Evolutionary conservation across 1,140 invertebrate species (phyloP).

Genomic region (Laupala kohalensis): DNA sequence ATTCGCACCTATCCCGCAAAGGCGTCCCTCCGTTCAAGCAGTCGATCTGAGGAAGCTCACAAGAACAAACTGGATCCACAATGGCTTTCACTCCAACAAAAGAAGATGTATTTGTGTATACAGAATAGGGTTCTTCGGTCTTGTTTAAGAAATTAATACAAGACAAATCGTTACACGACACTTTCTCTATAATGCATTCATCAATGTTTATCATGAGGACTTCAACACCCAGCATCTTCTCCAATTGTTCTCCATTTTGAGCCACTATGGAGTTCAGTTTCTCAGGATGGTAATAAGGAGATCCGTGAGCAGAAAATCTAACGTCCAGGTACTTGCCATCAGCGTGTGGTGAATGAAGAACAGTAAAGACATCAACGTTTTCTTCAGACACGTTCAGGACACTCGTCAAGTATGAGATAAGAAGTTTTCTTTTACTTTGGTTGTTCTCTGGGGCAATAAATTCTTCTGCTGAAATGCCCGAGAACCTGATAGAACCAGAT

Average conservation of each 20-base stretch:
- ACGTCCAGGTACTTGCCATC: constrained; percentile 57
- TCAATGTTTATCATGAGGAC: constrained; percentile 78
- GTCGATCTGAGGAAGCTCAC: constrained; percentile 34
- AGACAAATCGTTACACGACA: constrained; percentile 47
- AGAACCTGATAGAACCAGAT: constrained; percentile 77
- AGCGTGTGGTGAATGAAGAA: constrained; percentile 50
- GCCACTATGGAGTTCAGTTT: constrained; percentile 68
- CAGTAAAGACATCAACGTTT: constrained; percentile 88
- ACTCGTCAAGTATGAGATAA: constrained; percentile 50
- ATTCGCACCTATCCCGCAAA: constrained; percentile 43
- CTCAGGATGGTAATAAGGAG: constrained; percentile 76
- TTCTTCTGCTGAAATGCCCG: constrained; percentile 66
- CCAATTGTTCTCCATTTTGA: constrained; percentile 48
- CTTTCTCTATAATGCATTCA: constrained; percentile 64
- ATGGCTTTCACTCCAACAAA: constrained; percentile 77
- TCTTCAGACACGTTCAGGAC: constrained; percentile 60
- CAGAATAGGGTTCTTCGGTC: constrained; percentile 53
- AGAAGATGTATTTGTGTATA: constrained; percentile 79
- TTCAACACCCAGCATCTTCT: constrained; percentile 50
- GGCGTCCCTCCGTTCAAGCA: constrained; percentile 63
- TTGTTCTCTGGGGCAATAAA: constrained; percentile 50
- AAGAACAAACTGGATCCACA: constrained; percentile 61
- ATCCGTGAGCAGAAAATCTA: constrained; percentile 80
- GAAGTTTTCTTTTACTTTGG: constrained; percentile 57
- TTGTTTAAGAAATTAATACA: constrained; percentile 60